These are phyloP conservation scores for Dermatemys mawii DNA, from an alignment of 2,113 vertebrate genomes.

Conservation along the genomic window DNA sequence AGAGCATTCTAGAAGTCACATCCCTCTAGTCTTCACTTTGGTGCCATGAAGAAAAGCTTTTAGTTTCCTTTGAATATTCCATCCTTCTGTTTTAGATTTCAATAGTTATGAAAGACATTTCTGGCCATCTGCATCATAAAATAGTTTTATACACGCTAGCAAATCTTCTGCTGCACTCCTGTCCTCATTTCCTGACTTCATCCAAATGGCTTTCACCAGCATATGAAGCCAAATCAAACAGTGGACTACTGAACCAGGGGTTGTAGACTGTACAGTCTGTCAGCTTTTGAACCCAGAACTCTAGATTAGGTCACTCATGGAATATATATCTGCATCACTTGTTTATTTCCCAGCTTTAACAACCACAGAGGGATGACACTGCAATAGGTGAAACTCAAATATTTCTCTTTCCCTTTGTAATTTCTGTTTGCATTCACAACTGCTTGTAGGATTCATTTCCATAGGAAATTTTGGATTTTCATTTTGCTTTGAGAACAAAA, in stretches of 20 bases:
- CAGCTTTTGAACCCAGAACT: conserved; percentile 40
- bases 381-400: background rate
- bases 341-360: conserved; percentile 20
- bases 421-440: background rate
- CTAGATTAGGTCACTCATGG: background rate
- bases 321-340: background rate
- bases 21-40: background rate
- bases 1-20: background rate
- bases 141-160: background rate
- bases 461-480: background rate
- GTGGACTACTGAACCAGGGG: conserved; percentile 13
- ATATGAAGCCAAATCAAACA: conserved; percentile 14
- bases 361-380: background rate
- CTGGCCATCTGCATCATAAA: background rate
- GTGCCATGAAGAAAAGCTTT: background rate
- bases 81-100: background rate
- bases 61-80: background rate
- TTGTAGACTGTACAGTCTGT: conserved; percentile 1
- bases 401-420: background rate
- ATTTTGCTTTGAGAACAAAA: background rate
- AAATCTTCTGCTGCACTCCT: background rate
- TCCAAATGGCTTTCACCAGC: conserved; percentile 40
- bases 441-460: background rate
- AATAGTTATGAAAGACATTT: background rate
- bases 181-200: conserved; percentile 55